Conservation (phyloP, 2,113 vertebrate species). For the Silurus asotus region DNA sequence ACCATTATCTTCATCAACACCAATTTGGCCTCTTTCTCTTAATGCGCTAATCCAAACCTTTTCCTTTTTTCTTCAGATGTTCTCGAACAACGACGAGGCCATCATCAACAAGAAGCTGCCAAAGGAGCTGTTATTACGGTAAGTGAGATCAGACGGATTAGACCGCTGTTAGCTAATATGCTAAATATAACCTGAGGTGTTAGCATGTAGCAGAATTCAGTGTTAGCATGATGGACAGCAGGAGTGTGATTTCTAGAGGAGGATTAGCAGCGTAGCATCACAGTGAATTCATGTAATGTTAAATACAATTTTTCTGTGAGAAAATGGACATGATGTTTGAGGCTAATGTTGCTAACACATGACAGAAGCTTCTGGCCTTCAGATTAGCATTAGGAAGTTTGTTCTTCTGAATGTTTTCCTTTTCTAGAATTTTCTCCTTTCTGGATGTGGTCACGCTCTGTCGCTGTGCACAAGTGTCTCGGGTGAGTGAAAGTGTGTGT, state of each 20-base stretch:
- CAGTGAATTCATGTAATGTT: background rate
- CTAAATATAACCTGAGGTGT: background rate
- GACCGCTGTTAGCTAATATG: background rate
- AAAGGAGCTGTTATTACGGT: conserved; percentile 95
- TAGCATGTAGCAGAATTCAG: background rate
- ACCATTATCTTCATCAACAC: too few relatives aligned
- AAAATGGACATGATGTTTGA: background rate
- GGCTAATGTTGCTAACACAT: background rate
- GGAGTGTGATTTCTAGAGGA: too few relatives aligned
- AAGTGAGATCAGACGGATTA: conserved; percentile 34
- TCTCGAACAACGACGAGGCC: conserved; percentile 97
- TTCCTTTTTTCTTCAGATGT: conserved; percentile 82
- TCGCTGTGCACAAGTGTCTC: conserved; percentile 97
- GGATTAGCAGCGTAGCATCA: background rate
- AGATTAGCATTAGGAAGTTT: background rate
- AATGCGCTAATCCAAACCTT: background rate
- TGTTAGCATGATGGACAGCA: background rate
- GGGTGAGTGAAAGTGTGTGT: conserved; percentile 80
- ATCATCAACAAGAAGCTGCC: conserved; percentile 98
- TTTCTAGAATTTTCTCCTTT: conserved; percentile 96
- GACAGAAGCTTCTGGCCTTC: background rate
- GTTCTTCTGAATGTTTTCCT: conserved; percentile 53
- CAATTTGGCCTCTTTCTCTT: background rate
- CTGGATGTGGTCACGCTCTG: conserved; percentile 98
- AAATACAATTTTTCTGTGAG: background rate